Base-by-base conservation (phyloP, 2,888 invertebrate species). In the Chouioia cunea region DNA sequence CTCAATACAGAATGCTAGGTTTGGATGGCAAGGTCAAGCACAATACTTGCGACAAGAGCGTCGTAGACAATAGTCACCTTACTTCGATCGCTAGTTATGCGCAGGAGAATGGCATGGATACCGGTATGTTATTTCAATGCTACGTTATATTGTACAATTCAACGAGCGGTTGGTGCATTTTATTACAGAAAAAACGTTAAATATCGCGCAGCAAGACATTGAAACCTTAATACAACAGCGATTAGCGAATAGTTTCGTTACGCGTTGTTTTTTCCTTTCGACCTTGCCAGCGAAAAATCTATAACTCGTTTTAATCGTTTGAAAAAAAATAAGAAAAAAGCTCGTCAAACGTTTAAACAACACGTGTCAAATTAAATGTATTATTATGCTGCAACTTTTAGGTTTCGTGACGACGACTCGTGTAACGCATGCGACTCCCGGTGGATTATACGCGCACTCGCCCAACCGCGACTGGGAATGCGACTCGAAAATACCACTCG, bases 331-430 rank as follows among this genome's bases (percentile, higher is more conserved):
- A 6, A 36, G 12, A 36, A 36, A 36, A 12, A 36, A 10, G 12
- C 10, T 36, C 36, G 12, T 6, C 10, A 10, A 36, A 36, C 36
- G 36, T 36, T 1, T 36, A 1, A 36, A 36, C 12, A 36, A 36
- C 12, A 36, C 12, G 12, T 12, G 6, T 36, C 10, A 6, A 36
- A 36, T 36, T 36, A 36, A 36, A n/a, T n/a, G n/a, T 4, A 4
- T 48, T n/a, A 48, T n/a, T 4, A 10, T 12, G n/a, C 48, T n/a
- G 16, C 20, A 4, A 54, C 12, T 72, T 63, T 53, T 75, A 86
- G 90, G 91, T 10, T 87, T 92, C 59, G 91, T 91, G 14, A 92
- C 92, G 1, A 91, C 89, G 0, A 90, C 91, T 2, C 86, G 91
- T 23, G 86, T 91, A 20, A 91, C 91, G 1, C 91, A 91, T 76